Evolutionary conservation across 2,113 vertebrate species (phyloP).

Genomic region (Mastomys coucha): DNA sequence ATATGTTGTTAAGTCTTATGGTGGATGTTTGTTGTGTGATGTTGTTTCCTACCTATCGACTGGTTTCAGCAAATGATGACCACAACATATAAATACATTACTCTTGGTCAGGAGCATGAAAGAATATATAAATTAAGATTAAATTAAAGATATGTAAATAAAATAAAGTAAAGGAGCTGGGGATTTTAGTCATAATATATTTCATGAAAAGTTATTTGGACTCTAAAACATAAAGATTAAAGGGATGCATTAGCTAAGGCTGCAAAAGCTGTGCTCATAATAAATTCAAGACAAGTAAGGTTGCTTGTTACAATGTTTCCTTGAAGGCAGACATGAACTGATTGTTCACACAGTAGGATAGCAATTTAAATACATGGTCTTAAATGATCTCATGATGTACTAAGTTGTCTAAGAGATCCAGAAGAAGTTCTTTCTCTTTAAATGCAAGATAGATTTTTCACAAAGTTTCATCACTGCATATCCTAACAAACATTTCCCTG

Average conservation of each 20-base stretch:
- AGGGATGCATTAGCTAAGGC: not conserved
- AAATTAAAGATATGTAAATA: not conserved
- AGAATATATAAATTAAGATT: not conserved
- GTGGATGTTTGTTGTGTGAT: not conserved
- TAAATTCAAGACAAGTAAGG: not conserved
- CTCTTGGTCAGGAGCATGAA: not conserved
- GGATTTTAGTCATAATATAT: not conserved
- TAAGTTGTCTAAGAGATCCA: not conserved
- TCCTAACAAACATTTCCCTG: not conserved
- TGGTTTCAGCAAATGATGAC: not conserved
- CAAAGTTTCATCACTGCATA: not conserved
- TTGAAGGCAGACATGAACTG: not conserved
- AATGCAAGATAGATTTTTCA: not conserved
- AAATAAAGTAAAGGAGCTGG: not conserved
- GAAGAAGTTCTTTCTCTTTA: not conserved
- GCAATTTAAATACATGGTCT: not conserved
- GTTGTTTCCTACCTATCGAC: not conserved
- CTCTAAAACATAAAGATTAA: not conserved
- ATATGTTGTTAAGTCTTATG: not conserved
- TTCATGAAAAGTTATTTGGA: not conserved
- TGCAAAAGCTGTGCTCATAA: not conserved
- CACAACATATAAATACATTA: not conserved
- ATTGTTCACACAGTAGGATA: not conserved
- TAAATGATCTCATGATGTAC: not conserved
- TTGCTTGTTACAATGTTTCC: not conserved